These are phyloP conservation scores for Condylura cristata DNA, from an alignment of 2,113 vertebrate genomes.

Conservation along the genomic window DNA sequence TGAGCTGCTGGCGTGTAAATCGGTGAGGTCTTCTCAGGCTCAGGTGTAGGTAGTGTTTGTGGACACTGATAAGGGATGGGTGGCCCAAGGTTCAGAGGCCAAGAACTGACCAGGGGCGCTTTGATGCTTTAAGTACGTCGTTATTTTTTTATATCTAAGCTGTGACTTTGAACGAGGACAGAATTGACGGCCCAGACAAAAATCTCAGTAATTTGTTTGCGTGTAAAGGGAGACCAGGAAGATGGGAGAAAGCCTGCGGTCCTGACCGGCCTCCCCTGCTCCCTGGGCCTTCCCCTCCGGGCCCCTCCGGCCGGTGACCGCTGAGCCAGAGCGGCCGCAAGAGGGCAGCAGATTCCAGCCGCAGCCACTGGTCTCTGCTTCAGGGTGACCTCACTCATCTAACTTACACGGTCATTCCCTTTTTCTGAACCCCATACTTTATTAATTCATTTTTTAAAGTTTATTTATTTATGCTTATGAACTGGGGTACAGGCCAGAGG, in stretches of 20 bases:
- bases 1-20: not conserved
- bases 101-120: not conserved
- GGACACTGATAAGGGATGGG: not conserved
- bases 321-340: not conserved
- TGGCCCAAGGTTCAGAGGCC: not conserved
- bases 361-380: too few relatives aligned
- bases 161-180: slow-evolving; percentile 15
- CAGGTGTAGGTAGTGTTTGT: not conserved
- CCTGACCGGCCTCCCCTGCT: too few relatives aligned
- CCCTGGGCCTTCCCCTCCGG: not conserved
- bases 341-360: slow-evolving; percentile 62
- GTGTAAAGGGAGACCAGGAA: not conserved
- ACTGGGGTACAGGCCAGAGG: too few relatives aligned
- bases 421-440: not conserved
- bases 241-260: too few relatives aligned
- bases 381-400: too few relatives aligned
- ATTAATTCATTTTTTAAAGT: not conserved
- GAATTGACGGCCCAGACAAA: not conserved
- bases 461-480: too few relatives aligned
- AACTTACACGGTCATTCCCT: not conserved
- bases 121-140: not conserved
- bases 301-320: too few relatives aligned
- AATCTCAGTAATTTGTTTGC: not conserved
- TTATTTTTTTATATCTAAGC: not conserved
- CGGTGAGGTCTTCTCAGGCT: not conserved